Evolutionary conservation across 2,888 invertebrate genomes (phyloP), one percentile per base, ranked within the genome.

Genomic region (Creontiades dilutus): DNA sequence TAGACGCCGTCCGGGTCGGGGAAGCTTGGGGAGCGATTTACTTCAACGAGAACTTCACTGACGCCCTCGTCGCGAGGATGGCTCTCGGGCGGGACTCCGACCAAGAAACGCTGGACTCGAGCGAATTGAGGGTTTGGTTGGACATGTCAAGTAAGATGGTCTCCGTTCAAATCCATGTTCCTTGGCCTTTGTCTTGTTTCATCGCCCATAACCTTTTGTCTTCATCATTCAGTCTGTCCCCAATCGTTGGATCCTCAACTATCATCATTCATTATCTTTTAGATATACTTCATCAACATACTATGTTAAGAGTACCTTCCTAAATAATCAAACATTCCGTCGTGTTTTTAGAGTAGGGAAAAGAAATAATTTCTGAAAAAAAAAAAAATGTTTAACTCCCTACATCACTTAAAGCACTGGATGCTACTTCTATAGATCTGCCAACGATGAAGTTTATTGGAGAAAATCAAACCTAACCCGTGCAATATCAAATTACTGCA

Each of bases 31-130:
- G 98, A 0, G 96, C 97, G 12, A 93, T 98, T 9, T 96, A 96
- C 93, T 97, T 99, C 92, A 97, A 97, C 37, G 96, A 97, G 92
- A 98, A 98, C 93, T 99, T 98, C 92, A 97, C 98, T 0, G 96
- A 96, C 91, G 97, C 97, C 0, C 94, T 98, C 48, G 96, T 97
- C 0, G 97, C 97, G 0, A 94, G 98, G 92, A 95, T 97, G 93
- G 96, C 96, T 47, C 93, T 97, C 91, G 97, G 96, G 75, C 96
- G 96, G 92, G 96, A 97, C 37, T 96, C 97, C 0, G 97, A 98
- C 92, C 96, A 97, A 91, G 97, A 98, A 92, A 97, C 97, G 0
- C 95, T 98, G 89, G 96, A 96, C 91, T 96, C 97, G 91, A 98
- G 97, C 81, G 97, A 97, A 93, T 96, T 98, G 90, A 95, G 97